Evolutionary conservation across 2,113 vertebrate species (phyloP).

Genomic region (Megaceryle maxima): DNA sequence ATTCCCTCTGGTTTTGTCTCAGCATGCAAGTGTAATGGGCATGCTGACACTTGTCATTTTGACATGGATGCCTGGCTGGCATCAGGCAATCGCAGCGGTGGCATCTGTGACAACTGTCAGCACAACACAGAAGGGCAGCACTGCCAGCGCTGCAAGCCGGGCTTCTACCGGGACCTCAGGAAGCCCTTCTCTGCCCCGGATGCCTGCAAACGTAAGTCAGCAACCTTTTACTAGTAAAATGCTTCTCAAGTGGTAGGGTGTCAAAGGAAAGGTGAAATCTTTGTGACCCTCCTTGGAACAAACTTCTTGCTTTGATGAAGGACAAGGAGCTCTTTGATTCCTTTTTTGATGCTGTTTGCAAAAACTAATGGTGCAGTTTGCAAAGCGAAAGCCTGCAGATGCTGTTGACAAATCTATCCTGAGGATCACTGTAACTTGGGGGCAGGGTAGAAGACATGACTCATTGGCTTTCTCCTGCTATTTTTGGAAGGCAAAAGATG

Average conservation of each 20-base stretch:
- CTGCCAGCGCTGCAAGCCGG: conserved; percentile 87
- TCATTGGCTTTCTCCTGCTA: background rate
- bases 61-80: conserved; percentile 85
- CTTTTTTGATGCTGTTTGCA: background rate
- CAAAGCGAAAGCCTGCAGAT: background rate
- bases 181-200: conserved; percentile 80
- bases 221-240: background rate
- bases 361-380: background rate
- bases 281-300: background rate
- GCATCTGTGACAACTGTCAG: conserved; percentile 87
- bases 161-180: conserved; percentile 90
- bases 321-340: background rate
- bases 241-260: background rate
- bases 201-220: conserved; percentile 89
- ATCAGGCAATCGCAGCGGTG: conserved; percentile 89
- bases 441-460: background rate
- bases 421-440: background rate
- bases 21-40: conserved; percentile 95
- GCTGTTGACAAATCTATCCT: background rate
- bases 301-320: background rate
- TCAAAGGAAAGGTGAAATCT: background rate
- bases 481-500: conserved; percentile 29
- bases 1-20: background rate
- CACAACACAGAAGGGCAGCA: conserved; percentile 92
- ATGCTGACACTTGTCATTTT: conserved; percentile 89